A percentile compares a stretch with the other conserved stretches of the same genome.
Evolutionary conservation across 2,888 invertebrate genomes (phyloP).

Genomic region (Autographa pulchrina): DNA sequence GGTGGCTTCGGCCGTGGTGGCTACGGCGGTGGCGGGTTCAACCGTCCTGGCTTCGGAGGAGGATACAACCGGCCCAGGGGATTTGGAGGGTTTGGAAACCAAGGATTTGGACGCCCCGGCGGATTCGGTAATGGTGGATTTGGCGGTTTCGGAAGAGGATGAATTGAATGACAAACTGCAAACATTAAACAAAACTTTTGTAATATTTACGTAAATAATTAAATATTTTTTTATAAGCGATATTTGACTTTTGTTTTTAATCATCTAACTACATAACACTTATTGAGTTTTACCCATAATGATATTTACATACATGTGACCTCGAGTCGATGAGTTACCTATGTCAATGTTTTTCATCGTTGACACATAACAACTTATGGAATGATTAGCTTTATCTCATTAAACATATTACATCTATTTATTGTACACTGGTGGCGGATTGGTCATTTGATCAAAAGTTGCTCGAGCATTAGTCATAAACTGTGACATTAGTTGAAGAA

Average conservation of each 20-base stretch:
- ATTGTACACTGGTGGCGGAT: constrained; percentile 56
- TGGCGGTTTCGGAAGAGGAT: constrained; percentile 10
- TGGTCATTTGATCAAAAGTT: constrained; percentile 68
- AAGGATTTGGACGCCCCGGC: constrained; percentile 6
- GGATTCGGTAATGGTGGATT: constrained; percentile 7
- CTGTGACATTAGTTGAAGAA: constrained; percentile 75
- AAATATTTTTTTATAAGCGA: not conserved
- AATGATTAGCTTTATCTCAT: not conserved
- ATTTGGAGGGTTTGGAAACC: constrained; percentile 34
- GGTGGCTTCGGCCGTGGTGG: constrained; percentile 9
- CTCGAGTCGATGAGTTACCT: not conserved
- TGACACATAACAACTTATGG: not conserved
- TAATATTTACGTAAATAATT: constrained; percentile 2
- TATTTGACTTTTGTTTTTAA: not conserved
- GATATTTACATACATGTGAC: not conserved
- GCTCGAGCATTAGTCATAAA: constrained; percentile 72
- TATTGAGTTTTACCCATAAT: not conserved
- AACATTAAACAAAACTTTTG: not conserved
- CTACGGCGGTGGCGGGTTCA: constrained; percentile 21
- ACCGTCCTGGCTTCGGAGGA: constrained; percentile 40
- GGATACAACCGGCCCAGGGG: constrained; percentile 14
- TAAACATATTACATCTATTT: constrained; percentile 7
- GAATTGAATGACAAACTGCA: not conserved
- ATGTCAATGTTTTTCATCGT: not conserved
- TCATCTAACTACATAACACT: not conserved